Evolutionary conservation across 2,113 vertebrate genomes (phyloP), one percentile per base, ranked within the genome.

Genomic region (Rhombomys opimus): DNA sequence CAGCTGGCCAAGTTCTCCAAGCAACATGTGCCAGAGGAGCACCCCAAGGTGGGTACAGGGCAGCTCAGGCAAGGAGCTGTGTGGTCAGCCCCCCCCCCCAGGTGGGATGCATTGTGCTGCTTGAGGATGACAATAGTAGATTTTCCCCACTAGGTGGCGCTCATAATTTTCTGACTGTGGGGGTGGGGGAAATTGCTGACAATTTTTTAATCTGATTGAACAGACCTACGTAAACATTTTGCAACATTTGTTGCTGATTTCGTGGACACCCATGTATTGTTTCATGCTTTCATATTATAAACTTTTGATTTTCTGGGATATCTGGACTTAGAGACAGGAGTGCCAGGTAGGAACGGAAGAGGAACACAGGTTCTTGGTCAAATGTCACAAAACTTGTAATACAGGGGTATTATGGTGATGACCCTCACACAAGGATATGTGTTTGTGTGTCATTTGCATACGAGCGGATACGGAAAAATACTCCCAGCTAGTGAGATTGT

Each of bases 1-100:
- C 99, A 99, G 91, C 98, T 99, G 20, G 99, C 99, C 86, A 99
- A 99, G 93, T 99, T 99, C 97, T 99, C 99, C 95, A 99, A 99
- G 98, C 99, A 99, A 91, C 99, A 99, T 0, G 99, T 99, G 17
- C 99, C 99, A 0, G 99, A 99, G 97, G 99, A 99, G 91, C 99
- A 99, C 65, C 99, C 99, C 0, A 99, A 99, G 99, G 99, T 99
- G 98, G 25, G 93, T 7, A 30, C 0, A 1, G 67, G 59, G 4
- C 0, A 18, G 17, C 3, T 0, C 0, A 0, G 82, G n/a, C 11
- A 27, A n/a, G 57, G 52, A 50, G 0, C 59, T 46, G 61, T 32
- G 25, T 15, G 15, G 4, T 8, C 7, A 46, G 50, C 30, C 46
- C 46, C 46, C 0, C 1, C 23, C 57, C 12, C 46, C 23, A 57